These are phyloP conservation scores for Archivesica marissinica DNA, from an alignment of 1,140 invertebrate genomes.

Conservation along the genomic window DNA sequence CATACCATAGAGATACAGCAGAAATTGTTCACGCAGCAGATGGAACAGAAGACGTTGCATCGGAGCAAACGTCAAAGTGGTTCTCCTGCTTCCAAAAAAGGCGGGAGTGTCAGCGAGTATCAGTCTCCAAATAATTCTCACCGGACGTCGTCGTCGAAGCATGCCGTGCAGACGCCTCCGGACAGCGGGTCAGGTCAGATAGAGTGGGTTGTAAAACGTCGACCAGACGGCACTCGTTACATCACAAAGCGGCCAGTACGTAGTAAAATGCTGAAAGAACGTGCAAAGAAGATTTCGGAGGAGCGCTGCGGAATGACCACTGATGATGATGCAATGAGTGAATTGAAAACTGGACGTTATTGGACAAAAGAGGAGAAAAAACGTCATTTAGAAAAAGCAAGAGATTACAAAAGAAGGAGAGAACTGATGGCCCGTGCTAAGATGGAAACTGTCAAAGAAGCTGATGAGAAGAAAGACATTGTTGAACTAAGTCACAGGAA, in stretches of 20 bases:
- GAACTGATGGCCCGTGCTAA: conserved; percentile 79
- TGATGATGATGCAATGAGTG: conserved; percentile 92
- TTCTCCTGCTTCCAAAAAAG: conserved; percentile 66
- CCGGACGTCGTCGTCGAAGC: conserved; percentile 39
- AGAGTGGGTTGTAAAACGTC: conserved; percentile 92
- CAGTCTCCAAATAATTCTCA: conserved; percentile 68
- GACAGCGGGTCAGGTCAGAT: conserved; percentile 83
- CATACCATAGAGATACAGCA: conserved; percentile 90
- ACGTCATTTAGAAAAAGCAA: conserved; percentile 89
- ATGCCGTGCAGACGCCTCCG: conserved; percentile 67
- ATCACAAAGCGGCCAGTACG: conserved; percentile 90
- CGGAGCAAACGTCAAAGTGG: conserved; percentile 50
- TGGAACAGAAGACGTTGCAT: conserved; percentile 77
- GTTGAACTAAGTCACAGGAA: conserved; percentile 85
- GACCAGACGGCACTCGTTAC: conserved; percentile 91
- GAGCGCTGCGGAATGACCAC: conserved; percentile 90
- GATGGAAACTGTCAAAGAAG: conserved; percentile 83
- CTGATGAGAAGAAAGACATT: conserved; percentile 82
- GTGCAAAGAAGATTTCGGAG: conserved; percentile 89
- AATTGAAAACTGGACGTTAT: conserved; percentile 91
- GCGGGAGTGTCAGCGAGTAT: conserved; percentile 64
- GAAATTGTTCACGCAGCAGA: conserved; percentile 87
- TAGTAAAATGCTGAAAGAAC: conserved; percentile 88
- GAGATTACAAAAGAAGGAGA: conserved; percentile 86
- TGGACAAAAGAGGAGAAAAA: conserved; percentile 93